These are phyloP conservation scores for Burhinus oedicnemus DNA, from an alignment of 2,113 vertebrate genomes.

Conservation along the genomic window DNA sequence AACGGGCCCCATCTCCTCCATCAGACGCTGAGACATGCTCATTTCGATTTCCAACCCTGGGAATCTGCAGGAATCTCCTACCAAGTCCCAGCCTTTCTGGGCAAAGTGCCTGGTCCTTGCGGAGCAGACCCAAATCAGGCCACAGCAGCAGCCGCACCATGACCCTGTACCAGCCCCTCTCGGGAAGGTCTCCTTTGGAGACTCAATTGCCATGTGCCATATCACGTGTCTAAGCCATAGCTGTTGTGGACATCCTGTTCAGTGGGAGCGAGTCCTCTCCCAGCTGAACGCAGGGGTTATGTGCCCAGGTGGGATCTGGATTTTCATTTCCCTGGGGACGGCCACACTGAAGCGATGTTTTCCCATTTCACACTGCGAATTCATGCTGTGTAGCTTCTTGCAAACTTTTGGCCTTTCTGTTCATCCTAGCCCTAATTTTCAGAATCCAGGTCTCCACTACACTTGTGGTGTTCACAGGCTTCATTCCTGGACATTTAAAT, in stretches of 20 bases:
- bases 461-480: not conserved
- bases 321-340: not conserved
- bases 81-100: not conserved
- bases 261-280: not conserved
- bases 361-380: not conserved
- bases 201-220: accelerated
- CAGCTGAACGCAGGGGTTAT: accelerated
- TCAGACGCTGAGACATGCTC: not conserved
- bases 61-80: not conserved
- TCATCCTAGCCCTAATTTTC: not conserved
- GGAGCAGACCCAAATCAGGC: not conserved
- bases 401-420: not conserved
- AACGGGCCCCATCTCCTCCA: not conserved
- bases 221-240: accelerated
- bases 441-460: not conserved
- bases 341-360: not conserved
- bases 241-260: not conserved
- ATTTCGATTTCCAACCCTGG: accelerated
- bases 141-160: not conserved
- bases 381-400: accelerated
- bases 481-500: not conserved
- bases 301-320: accelerated
- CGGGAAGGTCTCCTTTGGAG: not conserved
- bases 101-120: not conserved
- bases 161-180: accelerated